These are phyloP conservation scores for Colossoma macropomum DNA, from an alignment of 2,113 vertebrate species.

Conservation along the genomic window DNA sequence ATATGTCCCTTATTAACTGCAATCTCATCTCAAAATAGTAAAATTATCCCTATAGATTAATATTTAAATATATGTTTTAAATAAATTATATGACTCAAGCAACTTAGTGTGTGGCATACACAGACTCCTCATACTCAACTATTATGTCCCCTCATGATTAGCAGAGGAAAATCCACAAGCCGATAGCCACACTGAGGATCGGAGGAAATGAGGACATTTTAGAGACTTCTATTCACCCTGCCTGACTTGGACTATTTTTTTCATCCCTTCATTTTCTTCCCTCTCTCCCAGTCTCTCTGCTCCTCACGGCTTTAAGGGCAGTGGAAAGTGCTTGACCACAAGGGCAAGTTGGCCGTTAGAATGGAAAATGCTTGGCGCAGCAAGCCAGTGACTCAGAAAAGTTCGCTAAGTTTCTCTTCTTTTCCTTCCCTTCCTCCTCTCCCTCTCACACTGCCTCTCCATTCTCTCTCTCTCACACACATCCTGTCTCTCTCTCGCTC, in stretches of 20 bases:
- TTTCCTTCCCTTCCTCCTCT: constrained; percentile 6
- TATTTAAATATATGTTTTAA: too few relatives aligned
- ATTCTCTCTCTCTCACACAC: constrained; percentile 22
- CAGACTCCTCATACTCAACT: too few relatives aligned
- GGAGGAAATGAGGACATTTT: constrained; percentile 3
- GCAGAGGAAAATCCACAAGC: constrained; percentile 1
- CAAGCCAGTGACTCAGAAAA: constrained; percentile 50
- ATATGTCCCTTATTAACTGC: too few relatives aligned
- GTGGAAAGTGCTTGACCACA: constrained; percentile 38
- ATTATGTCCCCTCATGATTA: background rate
- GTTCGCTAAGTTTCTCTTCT: constrained; percentile 53
- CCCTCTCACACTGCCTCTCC: constrained; percentile 28
- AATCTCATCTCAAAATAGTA: too few relatives aligned
- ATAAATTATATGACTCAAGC: too few relatives aligned
- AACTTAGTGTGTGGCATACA: too few relatives aligned
- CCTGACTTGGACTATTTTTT: background rate
- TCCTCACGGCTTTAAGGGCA: constrained; percentile 23
- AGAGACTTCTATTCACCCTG: constrained; percentile 1
- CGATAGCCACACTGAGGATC: background rate
- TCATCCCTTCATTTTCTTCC: constrained; percentile 14
- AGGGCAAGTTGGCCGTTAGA: constrained; percentile 50
- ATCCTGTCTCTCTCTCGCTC: constrained; percentile 30
- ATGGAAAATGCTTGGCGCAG: constrained; percentile 57
- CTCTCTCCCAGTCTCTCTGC: background rate
- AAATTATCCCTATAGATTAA: too few relatives aligned